A percentile compares a stretch with the other conserved stretches of the same genome.
These are phyloP conservation scores for Ptiloglossa arizonensis DNA, from an alignment of 1,140 invertebrate genomes.

Conservation along the genomic window DNA sequence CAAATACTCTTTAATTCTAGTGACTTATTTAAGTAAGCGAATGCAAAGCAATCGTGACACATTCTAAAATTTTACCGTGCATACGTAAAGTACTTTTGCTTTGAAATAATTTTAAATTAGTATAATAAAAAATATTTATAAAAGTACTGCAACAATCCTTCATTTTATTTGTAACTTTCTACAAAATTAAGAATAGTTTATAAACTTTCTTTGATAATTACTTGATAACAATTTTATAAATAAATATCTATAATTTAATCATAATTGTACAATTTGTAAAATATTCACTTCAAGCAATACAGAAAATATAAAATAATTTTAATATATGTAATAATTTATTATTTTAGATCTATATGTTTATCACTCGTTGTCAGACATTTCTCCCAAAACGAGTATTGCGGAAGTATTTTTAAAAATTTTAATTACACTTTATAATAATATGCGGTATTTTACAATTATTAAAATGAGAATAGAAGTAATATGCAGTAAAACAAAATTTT, in stretches of 20 bases:
- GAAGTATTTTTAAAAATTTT: not conserved
- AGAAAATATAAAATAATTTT: not conserved
- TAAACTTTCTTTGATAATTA: not conserved
- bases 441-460: not conserved
- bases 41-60: not conserved
- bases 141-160: slow-evolving; percentile 13
- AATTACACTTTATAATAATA: not conserved
- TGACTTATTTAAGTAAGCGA: slow-evolving; percentile 1
- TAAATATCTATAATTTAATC: not conserved
- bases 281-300: not conserved
- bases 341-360: not conserved
- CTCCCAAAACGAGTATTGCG: not conserved
- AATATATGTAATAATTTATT: not conserved
- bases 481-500: not conserved
- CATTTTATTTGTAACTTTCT: slow-evolving; percentile 1
- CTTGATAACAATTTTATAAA: slow-evolving; percentile 5
- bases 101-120: slow-evolving; percentile 6
- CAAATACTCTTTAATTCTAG: not conserved
- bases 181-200: slow-evolving; percentile 2
- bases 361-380: slow-evolving; percentile 1
- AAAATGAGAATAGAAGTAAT: not conserved
- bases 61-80: not conserved
- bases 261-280: not conserved
- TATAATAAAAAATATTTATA: slow-evolving; percentile 9
- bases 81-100: not conserved